These are phyloP conservation scores for Ranitomeya imitator DNA, from an alignment of 2,113 vertebrate species.

Conservation along the genomic window DNA sequence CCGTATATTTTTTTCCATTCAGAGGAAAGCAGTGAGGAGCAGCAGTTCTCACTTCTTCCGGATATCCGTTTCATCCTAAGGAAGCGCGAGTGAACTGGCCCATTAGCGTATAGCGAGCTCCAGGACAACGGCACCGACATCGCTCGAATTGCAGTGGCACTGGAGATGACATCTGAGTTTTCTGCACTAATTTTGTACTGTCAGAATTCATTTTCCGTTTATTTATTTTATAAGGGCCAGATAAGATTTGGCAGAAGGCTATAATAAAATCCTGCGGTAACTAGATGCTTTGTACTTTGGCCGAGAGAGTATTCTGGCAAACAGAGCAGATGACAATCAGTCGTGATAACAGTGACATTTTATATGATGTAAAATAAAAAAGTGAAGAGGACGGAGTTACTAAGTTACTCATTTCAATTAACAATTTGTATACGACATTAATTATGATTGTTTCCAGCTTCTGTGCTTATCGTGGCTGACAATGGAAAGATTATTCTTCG, in stretches of 20 bases:
- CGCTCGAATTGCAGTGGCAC: no score
- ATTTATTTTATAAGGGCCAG: not conserved
- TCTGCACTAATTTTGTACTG: not conserved
- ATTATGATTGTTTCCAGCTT: not conserved
- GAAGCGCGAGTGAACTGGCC: no score
- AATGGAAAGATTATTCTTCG: not conserved
- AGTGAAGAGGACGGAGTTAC: not conserved
- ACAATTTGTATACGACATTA: not conserved
- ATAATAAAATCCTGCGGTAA: not conserved
- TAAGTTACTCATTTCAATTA: not conserved
- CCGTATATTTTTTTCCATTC: no score
- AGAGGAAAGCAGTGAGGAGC: no score
- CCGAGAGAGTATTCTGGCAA: conserved; percentile 35
- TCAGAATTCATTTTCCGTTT: not conserved
- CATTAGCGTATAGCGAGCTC: no score
- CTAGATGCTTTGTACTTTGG: conserved; percentile 34
- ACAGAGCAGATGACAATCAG: not conserved
- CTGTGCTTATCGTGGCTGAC: not conserved
- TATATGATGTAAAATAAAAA: not conserved
- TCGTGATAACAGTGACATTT: not conserved
- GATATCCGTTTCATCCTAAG: no score
- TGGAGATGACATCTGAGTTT: not conserved
- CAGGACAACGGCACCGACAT: no score
- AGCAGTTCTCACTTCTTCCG: no score
- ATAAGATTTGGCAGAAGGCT: not conserved